Base-by-base conservation (phyloP, 1,140 invertebrate genomes). In the Neocloeon triangulifer region DNA sequence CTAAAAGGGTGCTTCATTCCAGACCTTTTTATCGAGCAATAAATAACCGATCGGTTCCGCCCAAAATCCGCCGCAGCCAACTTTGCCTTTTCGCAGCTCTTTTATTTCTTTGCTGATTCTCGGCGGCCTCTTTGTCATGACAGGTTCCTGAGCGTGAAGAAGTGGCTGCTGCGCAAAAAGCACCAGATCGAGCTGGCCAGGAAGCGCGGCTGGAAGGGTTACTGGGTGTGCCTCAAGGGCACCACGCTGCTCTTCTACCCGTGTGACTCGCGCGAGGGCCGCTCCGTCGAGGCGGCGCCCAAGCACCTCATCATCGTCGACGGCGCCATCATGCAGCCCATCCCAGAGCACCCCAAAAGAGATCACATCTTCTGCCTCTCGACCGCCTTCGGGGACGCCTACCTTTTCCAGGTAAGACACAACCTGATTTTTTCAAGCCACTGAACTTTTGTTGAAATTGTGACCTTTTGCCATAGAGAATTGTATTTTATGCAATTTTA, bases 281-380 rank as follows among this genome's bases (percentile, higher is more conserved):
- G 78, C 25, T 79, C 79, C 7, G 81, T 88, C 17, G 86, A 92
- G 50, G 76, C 81, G 14, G 79, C 84, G 10, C 85, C 85, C 13
- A 88, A 88, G 52, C 85, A 92, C 59, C 68, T 91, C 42, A 92
- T 92, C 53, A 91, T 92, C 49, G 84, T 97, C 37, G 89, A 95
- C 53, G 89, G 88, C 23, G 85, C 88, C 37, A 91, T 97, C 47
- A 89, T 94, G 75, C 91, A 95, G 56, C 84, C 89, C 17, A 91
- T 96, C 48, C 91, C 91, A 6, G 91, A 97, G 55, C 89, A 97
- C 58, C 91, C 91, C 1, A 95, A 94, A 55, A 62, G 86, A 41
- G 89, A 97, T 57, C 81, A 89, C 55, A 94, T 96, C 53, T 96
- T 96, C 62, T 95, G 89, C 51, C 64, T 96, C 37, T 94, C 86